Base-by-base conservation (phyloP, 2,113 vertebrate genomes). In the Otis tarda region DNA sequence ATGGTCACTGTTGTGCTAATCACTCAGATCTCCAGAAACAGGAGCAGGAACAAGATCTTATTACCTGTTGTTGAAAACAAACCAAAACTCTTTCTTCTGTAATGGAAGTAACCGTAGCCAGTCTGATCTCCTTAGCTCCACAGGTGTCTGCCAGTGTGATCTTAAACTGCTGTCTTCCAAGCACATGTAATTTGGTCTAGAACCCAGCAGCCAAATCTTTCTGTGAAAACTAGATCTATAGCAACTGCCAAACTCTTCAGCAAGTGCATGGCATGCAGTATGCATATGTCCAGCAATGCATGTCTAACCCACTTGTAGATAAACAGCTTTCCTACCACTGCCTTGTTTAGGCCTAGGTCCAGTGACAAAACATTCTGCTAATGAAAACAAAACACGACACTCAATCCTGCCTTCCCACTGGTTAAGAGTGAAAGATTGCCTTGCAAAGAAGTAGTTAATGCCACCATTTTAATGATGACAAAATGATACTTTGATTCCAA, bases 281-380 rank as follows among this genome's bases (percentile, higher is more conserved):
- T 10, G 35, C n/a, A 22, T 57, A 49, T 8, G 28, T 60, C 56
- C 88, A 67, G 64, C 11, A 4, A 65, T 0, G 0, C 7, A 27
- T 5, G 30, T 63, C 68, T 67, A 94, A 75, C 56, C 56, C 68
- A 39, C 60, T 12, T 7, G 4, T 7, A 89, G 76, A 78, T 43
- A n/a, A 92, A 77, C 85, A 89, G 63, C 76, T 88, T 71, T 80
- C 71, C 57, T 83, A 45, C 47, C 64, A 33, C 53, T 85, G 73
- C 61, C 65, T 69, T 71, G 22, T 41, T 89, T 25, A 96, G 83
- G 79, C 71, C 71, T 45, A 47, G 73, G 31, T 92, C 75, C 79
- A 86, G 30, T 24, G 39, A 89, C 83, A 97, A 95, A 90, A 81
- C 52, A 70, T 70, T 83, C 85, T 87, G 68, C 64, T 94, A 64